Percentiles rank a stretch among this genome's conserved stretches.
Evolutionary conservation across 2,797 vertebrate genomes (phyloP).

Genomic region (Synaphobranchus kaupii): DNA sequence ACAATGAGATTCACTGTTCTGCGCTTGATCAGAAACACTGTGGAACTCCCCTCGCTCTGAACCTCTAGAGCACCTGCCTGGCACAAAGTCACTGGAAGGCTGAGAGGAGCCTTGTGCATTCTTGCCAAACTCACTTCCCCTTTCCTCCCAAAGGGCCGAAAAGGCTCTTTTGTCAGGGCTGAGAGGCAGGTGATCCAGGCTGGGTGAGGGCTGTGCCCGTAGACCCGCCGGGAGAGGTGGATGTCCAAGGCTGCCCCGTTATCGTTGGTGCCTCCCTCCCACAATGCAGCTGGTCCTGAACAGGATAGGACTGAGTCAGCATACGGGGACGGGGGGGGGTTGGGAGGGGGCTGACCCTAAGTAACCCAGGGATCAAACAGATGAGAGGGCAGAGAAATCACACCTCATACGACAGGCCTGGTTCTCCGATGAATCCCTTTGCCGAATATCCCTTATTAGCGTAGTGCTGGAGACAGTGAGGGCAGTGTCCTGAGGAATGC

Average conservation of each 20-base stretch:
- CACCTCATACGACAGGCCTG: not conserved
- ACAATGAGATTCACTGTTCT: not conserved
- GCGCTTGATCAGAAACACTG: too few species aligned
- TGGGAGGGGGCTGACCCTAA: not conserved
- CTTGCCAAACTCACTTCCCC: not conserved
- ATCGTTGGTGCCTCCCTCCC: too few species aligned
- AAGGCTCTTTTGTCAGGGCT: not conserved
- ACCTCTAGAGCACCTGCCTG: not conserved
- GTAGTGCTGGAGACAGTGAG: not conserved
- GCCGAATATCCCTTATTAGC: not conserved
- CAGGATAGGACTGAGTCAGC: not conserved
- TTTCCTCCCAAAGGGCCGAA: not conserved
- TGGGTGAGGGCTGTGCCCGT: too few species aligned
- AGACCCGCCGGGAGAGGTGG: not conserved
- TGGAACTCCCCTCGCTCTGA: not conserved
- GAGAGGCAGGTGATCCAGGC: not conserved
- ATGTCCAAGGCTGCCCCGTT: too few species aligned
- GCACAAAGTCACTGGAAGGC: not conserved
- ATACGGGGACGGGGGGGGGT: not conserved
- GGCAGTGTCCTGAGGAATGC: conserved; percentile 26
- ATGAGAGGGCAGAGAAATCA: not conserved
- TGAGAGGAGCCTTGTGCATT: not conserved
- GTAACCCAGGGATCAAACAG: not conserved
- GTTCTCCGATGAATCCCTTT: not conserved
- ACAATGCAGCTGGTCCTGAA: too few species aligned